These are phyloP conservation scores for Steinernema hermaphroditum DNA, from an alignment of 2,888 invertebrate species.

Conservation along the genomic window DNA sequence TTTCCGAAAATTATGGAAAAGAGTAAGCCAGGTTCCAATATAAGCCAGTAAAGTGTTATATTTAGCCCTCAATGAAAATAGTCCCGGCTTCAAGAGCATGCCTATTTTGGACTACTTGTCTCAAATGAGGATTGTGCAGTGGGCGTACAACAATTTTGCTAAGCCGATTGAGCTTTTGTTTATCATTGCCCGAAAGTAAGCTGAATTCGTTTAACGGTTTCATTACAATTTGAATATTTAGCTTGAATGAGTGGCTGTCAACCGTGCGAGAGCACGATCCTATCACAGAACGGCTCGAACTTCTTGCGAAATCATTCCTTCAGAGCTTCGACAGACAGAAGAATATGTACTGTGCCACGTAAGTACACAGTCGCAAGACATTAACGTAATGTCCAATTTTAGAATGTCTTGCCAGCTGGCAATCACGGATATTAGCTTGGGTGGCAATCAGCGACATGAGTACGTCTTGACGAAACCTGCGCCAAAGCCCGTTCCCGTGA, in stretches of 20 bases:
- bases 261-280: conserved; percentile 2
- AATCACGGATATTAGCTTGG: conserved; percentile 13
- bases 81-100: neutral
- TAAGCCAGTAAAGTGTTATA: conserved; percentile 38
- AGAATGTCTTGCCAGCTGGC: conserved; percentile 18
- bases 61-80: conserved; percentile 19
- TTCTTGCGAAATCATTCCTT: conserved; percentile 5
- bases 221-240: neutral
- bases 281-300: neutral
- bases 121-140: conserved; percentile 13
- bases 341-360: conserved; percentile 26
- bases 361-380: neutral
- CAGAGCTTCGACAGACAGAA: conserved; percentile 16
- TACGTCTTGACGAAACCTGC: neutral
- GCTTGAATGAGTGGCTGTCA: neutral
- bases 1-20: conserved; percentile 45
- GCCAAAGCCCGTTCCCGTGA: neutral
- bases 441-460: neutral
- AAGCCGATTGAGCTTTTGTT: conserved; percentile 15
- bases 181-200: conserved; percentile 3
- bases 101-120: conserved; percentile 11
- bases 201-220: neutral
- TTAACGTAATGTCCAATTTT: neutral
- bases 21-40: conserved; percentile 39
- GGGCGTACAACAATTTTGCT: neutral